Conservation (phyloP, 2,888 invertebrate genomes). For the Antitype chi region DNA sequence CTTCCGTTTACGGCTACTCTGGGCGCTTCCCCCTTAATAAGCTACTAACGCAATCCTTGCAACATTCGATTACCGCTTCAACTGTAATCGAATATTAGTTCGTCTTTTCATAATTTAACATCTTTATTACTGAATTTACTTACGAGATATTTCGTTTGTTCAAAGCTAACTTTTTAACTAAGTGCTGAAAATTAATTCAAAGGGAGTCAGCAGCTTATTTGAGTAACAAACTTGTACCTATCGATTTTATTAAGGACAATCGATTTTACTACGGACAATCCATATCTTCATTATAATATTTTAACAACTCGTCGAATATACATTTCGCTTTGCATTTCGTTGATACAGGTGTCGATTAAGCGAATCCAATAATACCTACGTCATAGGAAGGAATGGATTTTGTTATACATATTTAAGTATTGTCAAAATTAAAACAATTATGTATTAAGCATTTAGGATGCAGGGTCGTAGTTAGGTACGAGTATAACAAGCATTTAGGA, state of each 20-base stretch:
- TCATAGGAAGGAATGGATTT: neutral
- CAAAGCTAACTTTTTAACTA: constrained; percentile 26
- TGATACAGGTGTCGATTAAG: neutral
- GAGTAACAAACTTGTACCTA: constrained; percentile 4
- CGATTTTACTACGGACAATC: neutral
- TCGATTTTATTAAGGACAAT: too few species aligned
- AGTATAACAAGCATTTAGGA: too few species aligned
- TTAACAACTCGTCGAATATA: neutral
- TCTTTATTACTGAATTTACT: constrained; percentile 19
- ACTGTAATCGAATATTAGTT: too few species aligned
- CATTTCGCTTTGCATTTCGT: neutral
- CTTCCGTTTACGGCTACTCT: too few species aligned
- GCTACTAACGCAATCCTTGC: neutral
- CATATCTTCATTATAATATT: neutral
- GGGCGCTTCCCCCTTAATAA: neutral
- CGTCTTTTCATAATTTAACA: constrained; percentile 25
- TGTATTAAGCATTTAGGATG: neutral
- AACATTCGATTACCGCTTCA: constrained; percentile 24
- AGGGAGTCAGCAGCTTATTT: neutral
- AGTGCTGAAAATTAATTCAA: constrained; percentile 16
- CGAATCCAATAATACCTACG: neutral
- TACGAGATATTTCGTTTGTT: constrained; percentile 15
- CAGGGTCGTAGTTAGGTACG: neutral
- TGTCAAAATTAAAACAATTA: neutral
- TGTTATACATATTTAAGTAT: neutral